Evolutionary conservation across 2,797 vertebrate species (phyloP).

Genomic region (Myotis vivesi): DNA sequence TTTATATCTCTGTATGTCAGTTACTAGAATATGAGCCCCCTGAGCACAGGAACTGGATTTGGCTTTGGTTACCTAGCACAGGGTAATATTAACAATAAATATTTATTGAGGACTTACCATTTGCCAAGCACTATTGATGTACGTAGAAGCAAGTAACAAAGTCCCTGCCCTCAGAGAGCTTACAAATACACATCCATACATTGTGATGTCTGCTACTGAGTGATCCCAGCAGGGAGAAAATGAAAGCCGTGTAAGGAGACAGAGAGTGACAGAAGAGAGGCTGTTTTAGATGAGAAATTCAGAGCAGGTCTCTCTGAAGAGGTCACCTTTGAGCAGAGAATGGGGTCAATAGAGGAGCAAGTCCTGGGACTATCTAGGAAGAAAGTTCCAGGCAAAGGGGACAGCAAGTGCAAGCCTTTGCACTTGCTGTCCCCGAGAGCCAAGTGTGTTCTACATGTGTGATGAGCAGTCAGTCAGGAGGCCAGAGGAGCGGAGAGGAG

Average conservation of each 20-base stretch:
- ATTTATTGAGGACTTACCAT: not conserved
- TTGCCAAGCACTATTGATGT: not conserved
- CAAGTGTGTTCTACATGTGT: not conserved
- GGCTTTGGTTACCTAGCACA: not conserved
- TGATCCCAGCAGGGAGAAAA: not conserved
- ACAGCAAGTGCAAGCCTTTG: not conserved
- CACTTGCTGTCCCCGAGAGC: too few relatives aligned
- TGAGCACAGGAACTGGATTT: not conserved
- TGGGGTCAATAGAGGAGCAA: not conserved
- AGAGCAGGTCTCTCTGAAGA: not conserved
- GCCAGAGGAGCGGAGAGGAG: not conserved
- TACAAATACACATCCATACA: not conserved
- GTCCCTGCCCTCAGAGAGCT: not conserved
- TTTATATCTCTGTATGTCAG: not conserved
- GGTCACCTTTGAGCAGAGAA: not conserved
- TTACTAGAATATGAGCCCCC: not conserved
- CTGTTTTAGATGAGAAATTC: not conserved
- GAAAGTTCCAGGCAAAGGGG: not conserved
- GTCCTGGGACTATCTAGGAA: not conserved
- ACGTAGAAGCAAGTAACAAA: not conserved
- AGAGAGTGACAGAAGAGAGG: not conserved
- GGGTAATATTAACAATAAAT: not conserved
- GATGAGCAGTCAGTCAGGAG: not conserved
- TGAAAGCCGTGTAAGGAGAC: not conserved
- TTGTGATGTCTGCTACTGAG: not conserved